These are phyloP conservation scores for Pandemis corylana DNA, from an alignment of 2,888 invertebrate species.

Conservation along the genomic window DNA sequence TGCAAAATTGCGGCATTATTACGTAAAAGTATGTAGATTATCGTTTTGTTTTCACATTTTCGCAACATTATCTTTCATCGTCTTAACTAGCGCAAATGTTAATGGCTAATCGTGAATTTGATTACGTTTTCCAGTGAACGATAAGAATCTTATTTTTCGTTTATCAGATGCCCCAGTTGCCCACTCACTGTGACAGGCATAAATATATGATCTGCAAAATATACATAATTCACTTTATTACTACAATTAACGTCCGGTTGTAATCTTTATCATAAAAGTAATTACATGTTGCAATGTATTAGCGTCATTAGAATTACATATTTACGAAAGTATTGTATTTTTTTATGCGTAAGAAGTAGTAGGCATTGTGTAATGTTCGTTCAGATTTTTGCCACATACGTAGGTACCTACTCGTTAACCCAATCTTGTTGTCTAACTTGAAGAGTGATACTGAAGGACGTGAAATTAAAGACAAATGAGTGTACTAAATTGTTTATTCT, in stretches of 20 bases:
- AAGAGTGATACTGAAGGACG: no score
- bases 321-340: slow-evolving; percentile 1
- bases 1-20: not conserved
- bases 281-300: slow-evolving; percentile 11
- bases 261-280: slow-evolving; percentile 11
- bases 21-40: not conserved
- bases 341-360: not conserved
- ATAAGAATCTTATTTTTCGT: slow-evolving; percentile 13
- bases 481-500: no score
- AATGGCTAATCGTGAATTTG: slow-evolving; percentile 27
- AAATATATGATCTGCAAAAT: slow-evolving; percentile 29
- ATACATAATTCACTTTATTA: slow-evolving; percentile 16
- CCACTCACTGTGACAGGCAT: slow-evolving; percentile 19
- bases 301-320: not conserved
- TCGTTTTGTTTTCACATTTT: slow-evolving; percentile 18
- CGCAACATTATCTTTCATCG: slow-evolving; percentile 31
- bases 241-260: slow-evolving; percentile 31
- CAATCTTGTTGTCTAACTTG: no score
- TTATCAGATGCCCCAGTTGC: slow-evolving; percentile 38
- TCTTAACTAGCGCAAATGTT: slow-evolving; percentile 8
- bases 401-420: no score
- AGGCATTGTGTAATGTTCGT: no score
- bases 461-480: no score
- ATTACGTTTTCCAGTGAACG: slow-evolving; percentile 25
- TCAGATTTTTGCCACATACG: no score